Conservation (phyloP, 2,888 invertebrate species). For the Cosmia pyralina region DNA sequence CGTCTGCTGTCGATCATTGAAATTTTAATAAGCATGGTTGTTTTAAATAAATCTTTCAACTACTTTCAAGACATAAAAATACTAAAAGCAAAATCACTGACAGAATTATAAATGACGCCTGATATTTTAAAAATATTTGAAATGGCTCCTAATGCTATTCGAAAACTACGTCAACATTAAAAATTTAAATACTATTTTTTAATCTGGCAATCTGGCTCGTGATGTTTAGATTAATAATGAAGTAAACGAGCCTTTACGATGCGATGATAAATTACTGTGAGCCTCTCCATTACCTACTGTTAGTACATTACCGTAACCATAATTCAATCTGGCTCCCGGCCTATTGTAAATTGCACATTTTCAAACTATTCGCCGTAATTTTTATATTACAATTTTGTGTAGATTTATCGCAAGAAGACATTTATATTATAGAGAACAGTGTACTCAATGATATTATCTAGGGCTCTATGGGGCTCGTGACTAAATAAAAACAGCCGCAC, state of each 20-base stretch:
- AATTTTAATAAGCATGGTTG: not conserved
- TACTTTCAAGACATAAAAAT: not conserved
- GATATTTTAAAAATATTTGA: not conserved
- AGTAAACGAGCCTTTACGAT: conserved; percentile 16
- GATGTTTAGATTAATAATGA: conserved; percentile 22
- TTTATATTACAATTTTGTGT: not conserved
- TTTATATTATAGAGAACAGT: not conserved
- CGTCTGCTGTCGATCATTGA: not conserved
- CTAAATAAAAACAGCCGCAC: not conserved
- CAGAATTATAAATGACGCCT: not conserved
- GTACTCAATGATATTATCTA: not conserved
- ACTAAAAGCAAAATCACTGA: conserved; percentile 19
- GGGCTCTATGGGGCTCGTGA: not conserved
- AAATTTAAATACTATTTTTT: conserved; percentile 6
- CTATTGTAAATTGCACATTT: conserved; percentile 39
- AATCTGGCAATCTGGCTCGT: conserved; percentile 26
- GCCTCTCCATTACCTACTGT: conserved; percentile 39
- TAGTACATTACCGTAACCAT: conserved; percentile 47
- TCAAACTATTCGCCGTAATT: conserved; percentile 14
- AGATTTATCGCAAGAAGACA: not conserved
- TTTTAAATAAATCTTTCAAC: conserved; percentile 8
- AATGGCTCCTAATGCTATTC: not conserved
- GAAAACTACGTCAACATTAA: conserved; percentile 4
- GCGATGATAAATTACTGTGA: conserved; percentile 50
- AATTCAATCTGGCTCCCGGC: conserved; percentile 47